Base-by-base conservation (phyloP, 1,140 invertebrate genomes). In the Yoshiicerus persimilis region DNA sequence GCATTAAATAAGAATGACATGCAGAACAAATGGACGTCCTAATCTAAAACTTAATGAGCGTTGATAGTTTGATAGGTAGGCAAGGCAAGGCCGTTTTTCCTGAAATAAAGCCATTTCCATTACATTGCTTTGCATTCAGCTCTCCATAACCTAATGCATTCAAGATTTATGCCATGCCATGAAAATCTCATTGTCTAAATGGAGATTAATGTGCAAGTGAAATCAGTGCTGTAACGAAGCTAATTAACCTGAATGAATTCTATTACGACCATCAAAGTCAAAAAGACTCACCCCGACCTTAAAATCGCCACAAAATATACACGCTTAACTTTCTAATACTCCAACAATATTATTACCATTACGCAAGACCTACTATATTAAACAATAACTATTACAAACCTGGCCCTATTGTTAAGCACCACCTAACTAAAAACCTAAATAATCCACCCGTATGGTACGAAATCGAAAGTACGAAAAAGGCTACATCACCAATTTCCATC, bases 241-340 rank as follows among this genome's bases (percentile, higher is more conserved):
- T 80, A 80, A 80, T 80, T 80, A 80, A 80, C 32, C 75, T 36
- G 75, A 80, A 32, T 80, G 32, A 80, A 80, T 23, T 80, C 75
- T 20, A 80, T 80, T 36, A 36, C n/a, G 20, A 36, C 23, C 23
- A 16, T 70, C 66, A 70, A 70, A 70, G 25, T 70, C 66, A 70
- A 27, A 70, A 30, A 56, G 47, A 56, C 64, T 64, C n/a, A 27
- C 64, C 25, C 64, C 27, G 16, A 25, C 25, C 64, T 70, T 30
- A 70, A 56, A 56, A 56, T 56, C 47, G 20, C 47, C 47, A n/a
- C 47, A n/a, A 56, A 56, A 56, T 6, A 56, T n/a, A n/a, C n/a
- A 56, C 2, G 47, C 2, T 0, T 20, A 56, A n/a, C 16, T 56
- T 56, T 16, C 20, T 0, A 16, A 2, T n/a, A 56, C 20, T 56